Evolutionary conservation across 2,797 vertebrate species (phyloP), one percentile per base, ranked within the genome.

Genomic region (Diplodus sargus): DNA sequence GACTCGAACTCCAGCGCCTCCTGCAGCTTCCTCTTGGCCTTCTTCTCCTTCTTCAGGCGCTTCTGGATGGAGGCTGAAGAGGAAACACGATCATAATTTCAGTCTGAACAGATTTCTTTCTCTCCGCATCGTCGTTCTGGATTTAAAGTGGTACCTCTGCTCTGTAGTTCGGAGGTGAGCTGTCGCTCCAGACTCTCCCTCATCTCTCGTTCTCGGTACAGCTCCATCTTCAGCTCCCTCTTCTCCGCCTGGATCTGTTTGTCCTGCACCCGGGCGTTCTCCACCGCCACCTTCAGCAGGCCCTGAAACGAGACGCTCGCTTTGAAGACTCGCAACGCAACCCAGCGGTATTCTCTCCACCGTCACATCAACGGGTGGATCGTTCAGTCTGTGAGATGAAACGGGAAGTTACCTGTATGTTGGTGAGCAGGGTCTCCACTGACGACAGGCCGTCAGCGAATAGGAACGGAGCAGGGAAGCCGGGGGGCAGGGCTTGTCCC

Each of bases 191-290:
- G 95, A 80, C 93, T 97, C 95, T 98, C 97, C 60, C 97, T 95
- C 82, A 98, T 95, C 86, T 98, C 97, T 75, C 97, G 83, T 85
- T 99, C 97, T 87, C 96, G 94, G 89, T 96, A 97, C 39, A 99
- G 96, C 89, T 99, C 98, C 96, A 98, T 94, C 94, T 96, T 96
- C 89, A 99, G 94, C 87, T 98, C 97, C 60, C 97, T 94, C 88
- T 98, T 99, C 93, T 99, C 98, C 57, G 97, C 97, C 88, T 98
- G 97, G 92, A 97, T 97, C 93, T 98, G 97, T 84, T 99, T 99
- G 80, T 99, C 97, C 90, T 99, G 97, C 39, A 95, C 95, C n/a
- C 96, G 95, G n/a, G 97, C 96, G 25, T 97, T 99, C 89, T 99
- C 98, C 89, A 99, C 96, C 17, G 98, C 97, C 83, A 99, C 97